Conservation (phyloP, 2,113 vertebrate species). For the Stictonetta naevosa region DNA sequence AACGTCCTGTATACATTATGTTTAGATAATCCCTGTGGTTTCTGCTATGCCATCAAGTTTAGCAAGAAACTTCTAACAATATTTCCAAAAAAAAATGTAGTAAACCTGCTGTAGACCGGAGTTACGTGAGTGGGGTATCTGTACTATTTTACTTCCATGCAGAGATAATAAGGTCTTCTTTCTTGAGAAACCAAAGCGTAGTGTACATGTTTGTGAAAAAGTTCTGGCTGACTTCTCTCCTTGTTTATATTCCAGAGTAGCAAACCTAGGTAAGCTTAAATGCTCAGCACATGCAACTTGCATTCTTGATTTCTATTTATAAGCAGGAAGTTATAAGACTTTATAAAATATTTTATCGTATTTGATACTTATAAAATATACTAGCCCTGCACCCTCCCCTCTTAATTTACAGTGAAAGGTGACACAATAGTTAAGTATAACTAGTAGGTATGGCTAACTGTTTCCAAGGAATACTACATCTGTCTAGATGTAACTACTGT, state of each 20-base stretch:
- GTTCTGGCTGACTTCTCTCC: background rate
- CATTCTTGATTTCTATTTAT: background rate
- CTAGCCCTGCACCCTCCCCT: background rate
- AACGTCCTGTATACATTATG: background rate
- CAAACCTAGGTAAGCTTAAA: background rate
- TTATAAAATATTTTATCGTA: background rate
- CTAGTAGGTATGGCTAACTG: background rate
- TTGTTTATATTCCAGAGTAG: background rate
- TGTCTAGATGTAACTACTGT: background rate
- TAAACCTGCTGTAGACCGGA: background rate
- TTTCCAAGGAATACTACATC: background rate
- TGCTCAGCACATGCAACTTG: background rate
- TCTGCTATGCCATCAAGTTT: constrained; percentile 7
- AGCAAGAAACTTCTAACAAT: background rate
- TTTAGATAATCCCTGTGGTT: background rate
- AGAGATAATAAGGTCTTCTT: background rate
- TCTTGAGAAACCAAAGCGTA: background rate
- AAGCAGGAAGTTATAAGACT: background rate
- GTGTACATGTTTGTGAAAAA: background rate
- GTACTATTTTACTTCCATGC: background rate
- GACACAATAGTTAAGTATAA: background rate
- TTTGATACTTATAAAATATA: background rate
- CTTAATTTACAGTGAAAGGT: background rate
- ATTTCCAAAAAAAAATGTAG: background rate
- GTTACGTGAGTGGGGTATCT: background rate